Base-by-base conservation (phyloP, 2,797 vertebrate genomes). In the Hypotaenidia philippensis region DNA sequence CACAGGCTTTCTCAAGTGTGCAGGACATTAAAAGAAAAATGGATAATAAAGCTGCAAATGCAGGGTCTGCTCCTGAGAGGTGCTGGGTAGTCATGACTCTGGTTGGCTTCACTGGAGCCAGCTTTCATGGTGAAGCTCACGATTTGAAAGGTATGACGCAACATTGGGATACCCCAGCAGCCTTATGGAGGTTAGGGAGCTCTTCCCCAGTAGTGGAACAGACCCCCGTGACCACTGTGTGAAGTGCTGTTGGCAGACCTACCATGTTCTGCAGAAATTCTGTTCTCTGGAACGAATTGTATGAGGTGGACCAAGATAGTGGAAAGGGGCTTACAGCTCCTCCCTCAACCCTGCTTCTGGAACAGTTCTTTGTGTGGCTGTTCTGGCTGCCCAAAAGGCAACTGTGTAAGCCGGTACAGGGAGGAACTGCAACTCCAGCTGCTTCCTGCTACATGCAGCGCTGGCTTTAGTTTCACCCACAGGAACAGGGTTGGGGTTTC, bases 1-100 rank as follows among this genome's bases (percentile, higher is more conserved):
- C 75, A 93, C 90, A 96, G 97, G 93, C 87, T 95, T 96, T 97
- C 95, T 97, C 97, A 97, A 97, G 97, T 97, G 97, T 97, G 97
- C 95, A 97, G 95, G 90, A 89, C 94, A 97, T 97, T 97, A 97
- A 97, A 97, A 96, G 94, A 96, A 97, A 97, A 97, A 97, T 95
- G 96, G 96, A 95, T 96, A 97, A 97, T 97, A 97, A 97, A 97
- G 96, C 95, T 94, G 95, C 94, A 97, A 97, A 97, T 96, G 93
- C 83, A 88, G 89, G 94, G 92, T 79, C 68, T 82, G 87, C 79
- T 97, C 79, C 92, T 92, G 80, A 72, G 80, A 94, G 86, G 38
- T 76, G 50, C 90, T 86, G 79, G 38, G 41, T 71, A 64, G 44
- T 94, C 81, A 47, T 0, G 7, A 44, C 75, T 95, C 63, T 72